Conservation (phyloP, 2,888 invertebrate genomes). For the Actias luna region DNA sequence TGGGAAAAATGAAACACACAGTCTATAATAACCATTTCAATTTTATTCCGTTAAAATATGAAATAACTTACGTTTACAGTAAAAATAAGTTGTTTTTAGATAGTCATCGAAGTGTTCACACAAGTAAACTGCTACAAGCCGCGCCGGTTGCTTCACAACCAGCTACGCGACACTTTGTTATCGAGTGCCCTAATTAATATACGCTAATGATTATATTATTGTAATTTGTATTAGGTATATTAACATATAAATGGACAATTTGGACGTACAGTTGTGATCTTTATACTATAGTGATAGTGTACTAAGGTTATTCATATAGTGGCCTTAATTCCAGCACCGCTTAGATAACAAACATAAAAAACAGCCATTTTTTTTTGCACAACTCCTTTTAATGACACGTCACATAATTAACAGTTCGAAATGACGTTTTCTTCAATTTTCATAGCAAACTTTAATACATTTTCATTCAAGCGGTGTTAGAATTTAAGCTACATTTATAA, state of each 20-base stretch:
- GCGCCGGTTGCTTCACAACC: conserved; percentile 48
- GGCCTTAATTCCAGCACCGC: not conserved
- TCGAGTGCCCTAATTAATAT: conserved; percentile 66
- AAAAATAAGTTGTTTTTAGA: conserved; percentile 78
- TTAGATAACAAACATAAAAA: not conserved
- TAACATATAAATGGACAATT: conserved; percentile 82
- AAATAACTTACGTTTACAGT: conserved; percentile 81
- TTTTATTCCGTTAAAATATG: conserved; percentile 82
- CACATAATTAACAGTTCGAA: too few relatives aligned
- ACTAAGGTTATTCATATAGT: conserved; percentile 37
- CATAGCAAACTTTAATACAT: not conserved
- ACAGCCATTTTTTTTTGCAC: not conserved
- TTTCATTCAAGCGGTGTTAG: not conserved
- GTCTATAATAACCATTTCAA: conserved; percentile 76
- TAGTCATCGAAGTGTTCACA: conserved; percentile 37
- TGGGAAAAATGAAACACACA: conserved; percentile 38
- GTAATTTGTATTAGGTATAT: conserved; percentile 80
- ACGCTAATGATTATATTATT: conserved; percentile 79
- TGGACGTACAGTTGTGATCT: conserved; percentile 81
- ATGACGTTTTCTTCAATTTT: not conserved
- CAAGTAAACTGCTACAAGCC: conserved; percentile 57
- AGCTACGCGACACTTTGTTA: conserved; percentile 58
- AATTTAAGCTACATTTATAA: not conserved
- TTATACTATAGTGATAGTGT: conserved; percentile 62
- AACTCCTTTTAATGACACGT: too few relatives aligned